A percentile compares a stretch with the other conserved stretches of the same genome.
Conservation (phyloP, 2,797 vertebrate species). For the Enteromius viviparus region DNA sequence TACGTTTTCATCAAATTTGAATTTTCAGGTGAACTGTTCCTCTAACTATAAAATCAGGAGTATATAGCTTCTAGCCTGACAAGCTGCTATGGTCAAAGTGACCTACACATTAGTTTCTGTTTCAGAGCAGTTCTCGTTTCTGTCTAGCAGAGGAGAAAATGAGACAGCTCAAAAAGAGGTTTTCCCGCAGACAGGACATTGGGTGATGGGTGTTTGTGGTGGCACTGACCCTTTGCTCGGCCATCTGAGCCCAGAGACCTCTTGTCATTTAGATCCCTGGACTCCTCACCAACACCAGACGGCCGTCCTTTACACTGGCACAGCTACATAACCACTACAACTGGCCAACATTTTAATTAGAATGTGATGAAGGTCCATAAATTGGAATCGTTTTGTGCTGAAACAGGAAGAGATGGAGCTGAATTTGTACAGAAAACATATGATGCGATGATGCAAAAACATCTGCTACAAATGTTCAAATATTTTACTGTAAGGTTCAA, state of each 20-base stretch:
- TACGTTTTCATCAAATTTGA: background rate
- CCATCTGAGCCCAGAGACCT: slow-evolving; percentile 49
- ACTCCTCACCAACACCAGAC: slow-evolving; percentile 58
- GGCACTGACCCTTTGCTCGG: slow-evolving; percentile 38
- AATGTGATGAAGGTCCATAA: slow-evolving; percentile 53
- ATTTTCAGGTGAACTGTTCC: background rate
- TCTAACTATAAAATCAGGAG: background rate
- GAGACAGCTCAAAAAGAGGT: background rate
- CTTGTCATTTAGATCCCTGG: slow-evolving; percentile 66
- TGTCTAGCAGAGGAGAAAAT: slow-evolving; percentile 16
- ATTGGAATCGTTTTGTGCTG: slow-evolving; percentile 55
- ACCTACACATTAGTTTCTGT: background rate
- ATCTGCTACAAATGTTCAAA: background rate
- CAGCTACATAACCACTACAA: slow-evolving; percentile 56
- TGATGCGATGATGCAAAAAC: background rate
- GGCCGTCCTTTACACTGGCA: slow-evolving; percentile 63
- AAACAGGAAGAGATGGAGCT: slow-evolving; percentile 42
- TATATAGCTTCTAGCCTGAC: background rate
- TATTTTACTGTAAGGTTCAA: background rate
- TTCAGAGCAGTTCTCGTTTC: background rate
- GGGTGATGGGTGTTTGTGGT: slow-evolving; percentile 36
- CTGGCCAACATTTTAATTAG: slow-evolving; percentile 63
- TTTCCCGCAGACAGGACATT: slow-evolving; percentile 27
- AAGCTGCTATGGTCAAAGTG: background rate
- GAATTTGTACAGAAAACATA: background rate